A percentile compares a stretch with the other conserved stretches of the same genome.
phyloP scores from a whole-genome alignment of 2,888 invertebrate genomes.

The Dynastes grantii region DNA sequence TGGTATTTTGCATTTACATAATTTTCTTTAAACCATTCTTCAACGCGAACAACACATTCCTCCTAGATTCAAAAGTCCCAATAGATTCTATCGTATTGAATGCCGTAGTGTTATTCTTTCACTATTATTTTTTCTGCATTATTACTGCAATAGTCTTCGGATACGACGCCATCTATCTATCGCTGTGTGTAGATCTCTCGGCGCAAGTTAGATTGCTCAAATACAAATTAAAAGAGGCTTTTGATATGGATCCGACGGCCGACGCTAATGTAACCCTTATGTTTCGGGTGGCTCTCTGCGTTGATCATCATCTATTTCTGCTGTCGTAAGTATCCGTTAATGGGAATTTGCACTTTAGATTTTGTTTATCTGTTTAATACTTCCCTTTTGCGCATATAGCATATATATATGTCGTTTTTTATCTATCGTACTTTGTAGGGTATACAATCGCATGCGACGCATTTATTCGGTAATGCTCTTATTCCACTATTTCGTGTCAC shows the following conservation, averaged over 20 bases:
- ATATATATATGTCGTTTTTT: neutral
- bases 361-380: neutral
- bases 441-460: neutral
- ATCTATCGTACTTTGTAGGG: neutral
- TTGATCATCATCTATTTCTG: slow-evolving; percentile 16
- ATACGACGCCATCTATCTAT: neutral
- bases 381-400: neutral
- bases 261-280: neutral
- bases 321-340: neutral
- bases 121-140: slow-evolving; percentile 11
- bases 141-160: neutral
- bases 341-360: neutral
- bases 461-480: neutral
- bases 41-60: neutral
- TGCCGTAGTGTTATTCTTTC: neutral
- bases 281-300: neutral
- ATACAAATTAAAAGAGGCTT: neutral
- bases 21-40: slow-evolving; percentile 1
- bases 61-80: neutral
- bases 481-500: slow-evolving; percentile 4
- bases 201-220: slow-evolving; percentile 5
- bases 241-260: neutral
- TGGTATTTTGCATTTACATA: neutral
- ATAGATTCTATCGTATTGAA: neutral
- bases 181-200: neutral